A percentile compares a stretch with the other conserved stretches of the same genome.
Evolutionary conservation across 35 echinoderm and acorn worm genomes (phyloP).

Genomic region (Nesometra sesokonis): DNA sequence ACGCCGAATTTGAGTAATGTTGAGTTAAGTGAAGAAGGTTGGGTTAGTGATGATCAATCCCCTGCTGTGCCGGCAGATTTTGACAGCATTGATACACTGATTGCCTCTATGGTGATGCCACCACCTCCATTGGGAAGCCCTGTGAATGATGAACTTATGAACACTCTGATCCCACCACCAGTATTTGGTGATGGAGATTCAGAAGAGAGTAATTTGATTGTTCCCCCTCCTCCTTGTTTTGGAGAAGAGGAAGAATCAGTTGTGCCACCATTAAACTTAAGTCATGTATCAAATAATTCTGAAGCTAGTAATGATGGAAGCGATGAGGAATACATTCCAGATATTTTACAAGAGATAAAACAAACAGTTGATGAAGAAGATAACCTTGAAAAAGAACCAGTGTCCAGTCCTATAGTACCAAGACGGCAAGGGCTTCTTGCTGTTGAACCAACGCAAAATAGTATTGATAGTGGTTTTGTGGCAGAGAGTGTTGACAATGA

Average conservation of each 20-base stretch:
- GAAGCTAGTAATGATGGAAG: not conserved
- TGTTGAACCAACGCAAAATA: not conserved
- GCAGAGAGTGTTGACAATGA: not conserved
- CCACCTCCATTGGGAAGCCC: conserved; percentile 45
- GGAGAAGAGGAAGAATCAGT: not conserved
- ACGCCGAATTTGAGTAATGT: conserved; percentile 29
- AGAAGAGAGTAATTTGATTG: not conserved
- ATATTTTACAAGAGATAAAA: not conserved
- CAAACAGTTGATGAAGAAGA: not conserved
- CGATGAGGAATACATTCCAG: not conserved
- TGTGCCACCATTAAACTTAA: not conserved
- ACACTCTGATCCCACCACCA: conserved; percentile 56
- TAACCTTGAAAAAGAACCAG: not conserved
- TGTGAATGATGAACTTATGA: conserved; percentile 48
- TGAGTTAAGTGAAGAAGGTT: conserved; percentile 21
- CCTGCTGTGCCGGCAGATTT: not conserved
- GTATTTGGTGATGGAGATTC: conserved; percentile 43
- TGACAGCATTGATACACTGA: conserved; percentile 48
- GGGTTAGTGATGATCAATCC: not conserved
- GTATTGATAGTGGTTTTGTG: not conserved
- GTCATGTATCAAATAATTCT: not conserved
- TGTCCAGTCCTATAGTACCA: not conserved
- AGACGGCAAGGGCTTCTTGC: not conserved
- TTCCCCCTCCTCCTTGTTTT: not conserved
- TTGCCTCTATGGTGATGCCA: conserved; percentile 53